Evolutionary conservation across 2,797 vertebrate species (phyloP).

Genomic region (Hippocampus kuda): DNA sequence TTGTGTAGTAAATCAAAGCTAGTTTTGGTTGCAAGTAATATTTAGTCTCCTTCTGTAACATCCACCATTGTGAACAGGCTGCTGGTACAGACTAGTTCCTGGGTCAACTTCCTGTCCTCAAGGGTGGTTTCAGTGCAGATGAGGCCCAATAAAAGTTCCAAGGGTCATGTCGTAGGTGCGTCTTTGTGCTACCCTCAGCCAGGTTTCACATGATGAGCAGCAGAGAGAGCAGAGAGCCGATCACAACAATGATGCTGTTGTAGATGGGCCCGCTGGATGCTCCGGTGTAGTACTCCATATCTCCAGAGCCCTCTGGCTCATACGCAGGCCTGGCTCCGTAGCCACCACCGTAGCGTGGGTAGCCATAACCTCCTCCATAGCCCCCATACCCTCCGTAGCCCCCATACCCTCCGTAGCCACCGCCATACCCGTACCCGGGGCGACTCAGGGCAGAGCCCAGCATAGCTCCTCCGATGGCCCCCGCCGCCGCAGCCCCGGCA

Average conservation of each 20-base stretch:
- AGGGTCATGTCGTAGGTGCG: not conserved
- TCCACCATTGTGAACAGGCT: not conserved
- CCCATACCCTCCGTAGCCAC: constrained; percentile 30
- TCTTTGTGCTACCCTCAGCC: not conserved
- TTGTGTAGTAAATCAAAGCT: no score
- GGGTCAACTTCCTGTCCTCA: not conserved
- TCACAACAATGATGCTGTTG: constrained; percentile 56
- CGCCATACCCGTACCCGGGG: constrained; percentile 55
- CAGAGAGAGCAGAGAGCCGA: constrained; percentile 52
- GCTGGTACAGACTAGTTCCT: not conserved
- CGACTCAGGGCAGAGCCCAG: constrained; percentile 66
- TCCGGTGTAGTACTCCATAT: constrained; percentile 55
- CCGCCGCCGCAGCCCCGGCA: constrained; percentile 69
- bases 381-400: constrained; percentile 24
- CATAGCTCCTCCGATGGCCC: constrained; percentile 66
- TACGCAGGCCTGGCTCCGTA: constrained; percentile 36
- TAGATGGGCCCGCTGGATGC: constrained; percentile 53
- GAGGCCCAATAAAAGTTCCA: not conserved
- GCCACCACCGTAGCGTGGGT: constrained; percentile 26
- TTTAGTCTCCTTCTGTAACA: no score
- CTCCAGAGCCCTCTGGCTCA: constrained; percentile 60
- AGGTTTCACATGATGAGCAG: constrained; percentile 47
- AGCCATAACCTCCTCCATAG: constrained; percentile 31
- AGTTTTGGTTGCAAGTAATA: no score
- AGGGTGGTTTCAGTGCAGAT: not conserved